These are phyloP conservation scores for Luscinia luscinia DNA, from an alignment of 2,797 vertebrate genomes.

Conservation along the genomic window DNA sequence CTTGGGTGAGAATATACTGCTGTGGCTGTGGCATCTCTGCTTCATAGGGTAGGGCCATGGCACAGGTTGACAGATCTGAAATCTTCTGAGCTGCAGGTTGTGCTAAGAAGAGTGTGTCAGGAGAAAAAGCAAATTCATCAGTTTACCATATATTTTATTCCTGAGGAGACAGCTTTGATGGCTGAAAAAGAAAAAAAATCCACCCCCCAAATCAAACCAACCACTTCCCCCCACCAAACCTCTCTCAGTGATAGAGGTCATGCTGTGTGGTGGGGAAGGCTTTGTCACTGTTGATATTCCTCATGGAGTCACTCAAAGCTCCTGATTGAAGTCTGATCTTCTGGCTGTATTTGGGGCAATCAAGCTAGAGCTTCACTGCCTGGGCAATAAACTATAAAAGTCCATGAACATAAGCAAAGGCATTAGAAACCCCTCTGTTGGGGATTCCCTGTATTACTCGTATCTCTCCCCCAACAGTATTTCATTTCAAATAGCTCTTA, in stretches of 20 bases:
- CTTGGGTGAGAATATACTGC: not conserved
- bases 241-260: not conserved
- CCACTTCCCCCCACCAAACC: not conserved
- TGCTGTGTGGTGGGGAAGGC: not conserved
- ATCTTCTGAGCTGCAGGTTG: not conserved
- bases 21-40: not conserved
- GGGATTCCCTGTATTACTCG: not conserved
- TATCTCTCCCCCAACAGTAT: not conserved
- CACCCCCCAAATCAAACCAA: not conserved
- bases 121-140: not conserved
- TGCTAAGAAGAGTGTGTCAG: not conserved
- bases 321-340: not conserved
- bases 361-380: not conserved
- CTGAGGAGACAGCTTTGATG: not conserved
- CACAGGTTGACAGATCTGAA: not conserved
- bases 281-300: not conserved
- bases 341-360: not conserved
- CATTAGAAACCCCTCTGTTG: not conserved
- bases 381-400: not conserved
- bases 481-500: not conserved
- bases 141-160: not conserved
- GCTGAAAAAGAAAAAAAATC: not conserved
- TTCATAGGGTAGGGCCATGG: not conserved
- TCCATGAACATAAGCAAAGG: not conserved
- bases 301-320: rapidly evolving